Evolutionary conservation across 2,888 invertebrate species (phyloP).

Genomic region (Conomelus anceps): DNA sequence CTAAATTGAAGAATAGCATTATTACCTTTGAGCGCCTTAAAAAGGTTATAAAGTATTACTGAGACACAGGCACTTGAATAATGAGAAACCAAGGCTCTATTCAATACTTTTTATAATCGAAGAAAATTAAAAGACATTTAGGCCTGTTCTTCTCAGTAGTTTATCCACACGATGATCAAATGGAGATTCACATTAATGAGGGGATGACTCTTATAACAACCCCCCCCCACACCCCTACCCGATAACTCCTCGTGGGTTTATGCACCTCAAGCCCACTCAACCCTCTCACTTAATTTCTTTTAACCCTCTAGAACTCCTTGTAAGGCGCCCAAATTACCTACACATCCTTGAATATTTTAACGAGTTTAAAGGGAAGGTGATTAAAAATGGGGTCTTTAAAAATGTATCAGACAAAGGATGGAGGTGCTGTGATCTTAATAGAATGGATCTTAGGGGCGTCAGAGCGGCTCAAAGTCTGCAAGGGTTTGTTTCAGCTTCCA

Average conservation of each 20-base stretch:
- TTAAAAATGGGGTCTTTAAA: slow-evolving; percentile 27
- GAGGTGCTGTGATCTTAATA: neutral
- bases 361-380: slow-evolving; percentile 23
- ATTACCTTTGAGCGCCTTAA: no score
- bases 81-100: neutral
- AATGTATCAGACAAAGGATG: slow-evolving; percentile 9
- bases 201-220: neutral
- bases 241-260: neutral
- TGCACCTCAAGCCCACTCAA: neutral
- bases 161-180: neutral
- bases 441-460: neutral
- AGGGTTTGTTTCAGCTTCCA: no score
- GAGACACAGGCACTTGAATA: neutral
- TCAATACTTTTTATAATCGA: neutral
- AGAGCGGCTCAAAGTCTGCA: neutral
- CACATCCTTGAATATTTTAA: slow-evolving; percentile 26
- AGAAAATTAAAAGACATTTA: neutral
- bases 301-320: neutral
- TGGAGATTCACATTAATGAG: neutral
- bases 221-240: neutral
- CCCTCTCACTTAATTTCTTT: neutral
- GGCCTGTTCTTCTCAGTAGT: neutral
- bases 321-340: slow-evolving; percentile 19
- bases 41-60: neutral
- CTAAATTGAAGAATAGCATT: no score